Conservation (phyloP, 2,888 invertebrate species). For the Meliscaeva auricollis region DNA sequence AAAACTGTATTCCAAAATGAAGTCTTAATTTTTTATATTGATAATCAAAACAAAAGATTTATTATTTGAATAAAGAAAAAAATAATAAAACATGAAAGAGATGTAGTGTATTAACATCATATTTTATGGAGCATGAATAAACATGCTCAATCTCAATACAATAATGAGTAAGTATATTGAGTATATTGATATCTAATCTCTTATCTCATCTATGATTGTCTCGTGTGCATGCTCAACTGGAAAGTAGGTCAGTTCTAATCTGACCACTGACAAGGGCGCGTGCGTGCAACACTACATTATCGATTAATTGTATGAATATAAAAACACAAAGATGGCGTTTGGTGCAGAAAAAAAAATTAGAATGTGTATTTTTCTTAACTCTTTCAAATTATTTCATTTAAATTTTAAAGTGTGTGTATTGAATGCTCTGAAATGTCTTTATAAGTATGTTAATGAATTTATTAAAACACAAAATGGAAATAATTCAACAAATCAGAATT, state of each 20-base stretch:
- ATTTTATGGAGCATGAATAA: conserved; percentile 3
- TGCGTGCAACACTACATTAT: conserved; percentile 1
- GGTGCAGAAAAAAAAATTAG: too few species aligned
- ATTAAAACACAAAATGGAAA: too few species aligned
- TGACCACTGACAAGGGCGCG: conserved; percentile 1
- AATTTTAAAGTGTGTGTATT: too few species aligned
- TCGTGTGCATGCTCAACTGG: background rate
- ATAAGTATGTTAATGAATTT: too few species aligned
- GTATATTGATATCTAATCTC: background rate
- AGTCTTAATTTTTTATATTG: conserved; percentile 5
- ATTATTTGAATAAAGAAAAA: conserved; percentile 15
- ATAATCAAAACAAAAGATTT: conserved; percentile 18
- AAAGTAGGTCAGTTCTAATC: background rate
- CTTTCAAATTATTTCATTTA: too few species aligned
- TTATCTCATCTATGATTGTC: conserved; percentile 1
- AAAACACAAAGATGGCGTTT: too few species aligned
- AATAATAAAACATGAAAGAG: conserved; percentile 24
- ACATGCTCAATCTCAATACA: conserved; percentile 4
- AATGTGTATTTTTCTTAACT: too few species aligned
- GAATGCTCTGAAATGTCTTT: too few species aligned
- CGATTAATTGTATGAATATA: too few species aligned
- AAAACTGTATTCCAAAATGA: conserved; percentile 14
- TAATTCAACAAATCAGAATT: too few species aligned
- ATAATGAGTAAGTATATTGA: background rate
- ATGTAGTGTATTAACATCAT: conserved; percentile 26